phyloP scores from a whole-genome alignment of 2,797 vertebrate genomes.

The Bradypodion ventrale region DNA sequence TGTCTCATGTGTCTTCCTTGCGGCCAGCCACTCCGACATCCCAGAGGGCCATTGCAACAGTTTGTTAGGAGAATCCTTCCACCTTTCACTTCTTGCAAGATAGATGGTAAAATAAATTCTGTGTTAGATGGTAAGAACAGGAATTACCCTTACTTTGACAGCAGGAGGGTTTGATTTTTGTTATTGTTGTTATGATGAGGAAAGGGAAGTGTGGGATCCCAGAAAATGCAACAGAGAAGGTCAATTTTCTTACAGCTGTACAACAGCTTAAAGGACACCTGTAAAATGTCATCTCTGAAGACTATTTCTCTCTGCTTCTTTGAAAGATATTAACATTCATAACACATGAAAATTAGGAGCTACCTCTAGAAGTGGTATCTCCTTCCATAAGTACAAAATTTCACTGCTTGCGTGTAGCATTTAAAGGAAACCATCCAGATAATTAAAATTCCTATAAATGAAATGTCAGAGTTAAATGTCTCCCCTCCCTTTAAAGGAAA shows the following conservation, averaged over 20 bases:
- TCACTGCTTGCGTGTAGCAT: conserved; percentile 75
- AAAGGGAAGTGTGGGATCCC: conserved; percentile 59
- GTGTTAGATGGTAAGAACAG: conserved; percentile 28
- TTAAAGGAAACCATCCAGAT: conserved; percentile 81
- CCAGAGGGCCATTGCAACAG: no score
- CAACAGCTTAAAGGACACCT: conserved; percentile 77
- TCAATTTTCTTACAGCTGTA: conserved; percentile 68
- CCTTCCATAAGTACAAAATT: conserved; percentile 74
- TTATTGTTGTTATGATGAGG: conserved; percentile 24
- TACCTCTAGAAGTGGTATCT: conserved; percentile 75
- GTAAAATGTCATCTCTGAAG: conserved; percentile 71
- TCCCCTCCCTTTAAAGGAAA: conserved; percentile 55
- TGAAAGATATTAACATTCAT: conserved; percentile 79
- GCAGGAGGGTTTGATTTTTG: conserved; percentile 32
- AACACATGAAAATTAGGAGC: conserved; percentile 80
- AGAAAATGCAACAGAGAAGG: conserved; percentile 68
- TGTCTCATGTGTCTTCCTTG: no score
- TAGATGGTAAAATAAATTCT: no score
- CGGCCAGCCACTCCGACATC: no score
- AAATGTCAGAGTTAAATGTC: conserved; percentile 80
- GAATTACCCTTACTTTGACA: conserved; percentile 29
- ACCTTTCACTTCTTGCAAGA: conserved; percentile 39
- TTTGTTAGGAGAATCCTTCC: conserved; percentile 20
- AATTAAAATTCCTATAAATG: conserved; percentile 82
- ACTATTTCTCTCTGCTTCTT: conserved; percentile 61